Base-by-base conservation (phyloP, 1,140 invertebrate species). In the Eubasilissa regina region DNA sequence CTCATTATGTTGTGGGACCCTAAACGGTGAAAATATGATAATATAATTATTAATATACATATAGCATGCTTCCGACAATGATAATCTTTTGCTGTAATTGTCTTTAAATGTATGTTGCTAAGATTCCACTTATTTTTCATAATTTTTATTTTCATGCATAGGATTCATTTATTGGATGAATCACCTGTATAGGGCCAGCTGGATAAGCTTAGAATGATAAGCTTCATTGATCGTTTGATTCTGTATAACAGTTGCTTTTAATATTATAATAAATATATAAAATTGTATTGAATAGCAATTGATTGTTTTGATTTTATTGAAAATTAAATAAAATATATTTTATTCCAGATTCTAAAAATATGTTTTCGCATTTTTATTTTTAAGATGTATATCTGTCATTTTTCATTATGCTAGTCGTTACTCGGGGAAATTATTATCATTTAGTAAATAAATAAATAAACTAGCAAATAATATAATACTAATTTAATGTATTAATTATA, bases 191-290 rank as follows among this genome's bases (percentile, higher is more conserved):
- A 10, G 17, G 60, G 35, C 21, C 60, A 25, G 6, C 19, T 25
- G 13, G 10, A 64, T 64, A 25, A 64, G n/a, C 60, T 17, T 43
- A 21, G 10, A 43, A 64, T 35, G 19, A 70, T 70, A 70, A 70
- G 66, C 66, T 47, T 70, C 44, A 70, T 70, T n/a, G 47, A 70
- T 58, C 17, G 17, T 58, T 70, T 70, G 21, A 70, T 70, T 51
- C 66, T 70, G 66, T 70, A 70, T 70, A 70, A 70, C 66, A 70
- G 66, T 70, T 70, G 66, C 66, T 70, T 51, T 51, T 70, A 70
- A 13, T 70, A 70, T n/a, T 68, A 70, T 48, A 51, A 48, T 48
- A 70, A 70, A 48, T 25, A 70, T 70, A 48, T 68, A 19, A 68
- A 45, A 68, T 70, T 51, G 10, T 70, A 70, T 70, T 70, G 9